These are phyloP conservation scores for Pteropus rufus DNA, from an alignment of 2,797 vertebrate genomes.

Conservation along the genomic window DNA sequence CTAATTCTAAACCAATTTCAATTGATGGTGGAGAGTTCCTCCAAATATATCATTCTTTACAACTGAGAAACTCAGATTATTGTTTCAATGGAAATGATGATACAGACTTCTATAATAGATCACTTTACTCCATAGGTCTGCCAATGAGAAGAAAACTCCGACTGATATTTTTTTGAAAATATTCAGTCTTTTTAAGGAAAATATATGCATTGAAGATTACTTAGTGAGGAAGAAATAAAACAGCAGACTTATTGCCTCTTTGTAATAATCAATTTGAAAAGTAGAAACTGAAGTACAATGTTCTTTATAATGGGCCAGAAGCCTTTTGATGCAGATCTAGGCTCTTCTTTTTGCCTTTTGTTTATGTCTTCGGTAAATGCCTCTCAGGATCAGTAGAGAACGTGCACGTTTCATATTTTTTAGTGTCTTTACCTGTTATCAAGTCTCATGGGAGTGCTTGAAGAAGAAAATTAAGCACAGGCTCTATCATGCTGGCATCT, in stretches of 20 bases:
- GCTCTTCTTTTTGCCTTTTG: not conserved
- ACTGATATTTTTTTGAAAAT: not conserved
- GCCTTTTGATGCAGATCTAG: not conserved
- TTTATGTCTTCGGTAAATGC: not conserved
- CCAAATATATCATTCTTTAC: not conserved
- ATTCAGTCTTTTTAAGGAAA: not conserved
- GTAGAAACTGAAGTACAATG: not conserved
- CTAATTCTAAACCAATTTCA: not conserved
- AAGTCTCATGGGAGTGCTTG: not conserved
- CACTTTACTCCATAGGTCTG: not conserved
- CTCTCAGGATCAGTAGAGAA: not conserved
- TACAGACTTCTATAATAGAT: not conserved
- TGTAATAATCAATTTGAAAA: not conserved
- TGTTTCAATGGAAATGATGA: not conserved
- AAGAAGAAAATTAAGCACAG: slow-evolving; percentile 10
- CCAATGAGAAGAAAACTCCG: not conserved
- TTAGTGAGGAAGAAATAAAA: slow-evolving; percentile 17
- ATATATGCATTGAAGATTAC: not conserved
- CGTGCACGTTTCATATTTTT: not conserved
- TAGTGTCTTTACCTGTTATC: not conserved
- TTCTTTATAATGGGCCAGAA: not conserved
- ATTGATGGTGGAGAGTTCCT: not conserved
- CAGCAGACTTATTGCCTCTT: not conserved
- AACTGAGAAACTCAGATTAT: not conserved
- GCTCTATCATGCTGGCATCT: not conserved